A percentile compares a stretch with the other conserved stretches of the same genome.
These are phyloP conservation scores for Muscidifurax raptorellus DNA, from an alignment of 1,140 invertebrate genomes.

Conservation along the genomic window DNA sequence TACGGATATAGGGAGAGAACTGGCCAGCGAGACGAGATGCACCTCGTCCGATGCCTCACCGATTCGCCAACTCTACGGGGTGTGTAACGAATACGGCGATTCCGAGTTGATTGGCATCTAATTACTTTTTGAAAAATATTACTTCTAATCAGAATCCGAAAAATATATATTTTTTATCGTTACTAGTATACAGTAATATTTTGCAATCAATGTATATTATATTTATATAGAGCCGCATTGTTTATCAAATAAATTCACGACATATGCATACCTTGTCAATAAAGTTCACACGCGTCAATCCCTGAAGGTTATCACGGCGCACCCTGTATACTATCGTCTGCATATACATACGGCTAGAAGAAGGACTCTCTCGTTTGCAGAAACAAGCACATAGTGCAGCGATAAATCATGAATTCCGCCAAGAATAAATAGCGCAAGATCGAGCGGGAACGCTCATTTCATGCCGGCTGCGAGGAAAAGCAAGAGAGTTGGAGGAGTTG, in stretches of 20 bases:
- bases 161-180: too few species aligned
- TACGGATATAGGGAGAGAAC: slow-evolving; percentile 10
- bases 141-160: not conserved
- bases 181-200: too few species aligned
- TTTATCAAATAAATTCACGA: not conserved
- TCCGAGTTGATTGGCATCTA: not conserved
- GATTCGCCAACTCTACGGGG: not conserved
- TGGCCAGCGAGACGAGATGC: slow-evolving; percentile 1
- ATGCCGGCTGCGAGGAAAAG: not conserved
- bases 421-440: slow-evolving; percentile 59
- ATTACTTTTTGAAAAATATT: not conserved
- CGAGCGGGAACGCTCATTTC: slow-evolving; percentile 50
- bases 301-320: slow-evolving; percentile 28
- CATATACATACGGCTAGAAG: not conserved
- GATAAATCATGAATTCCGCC: slow-evolving; percentile 58
- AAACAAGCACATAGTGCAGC: slow-evolving; percentile 35
- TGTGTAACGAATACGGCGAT: not conserved
- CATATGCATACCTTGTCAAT: not conserved
- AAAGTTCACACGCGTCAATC: not conserved
- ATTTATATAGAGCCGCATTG: too few species aligned
- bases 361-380: not conserved
- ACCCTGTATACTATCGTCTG: not conserved
- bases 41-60: not conserved
- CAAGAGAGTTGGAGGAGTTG: not conserved
- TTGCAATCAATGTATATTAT: too few species aligned